Evolutionary conservation across 2,797 vertebrate genomes (phyloP).

Genomic region (Gymnocypris eckloni): DNA sequence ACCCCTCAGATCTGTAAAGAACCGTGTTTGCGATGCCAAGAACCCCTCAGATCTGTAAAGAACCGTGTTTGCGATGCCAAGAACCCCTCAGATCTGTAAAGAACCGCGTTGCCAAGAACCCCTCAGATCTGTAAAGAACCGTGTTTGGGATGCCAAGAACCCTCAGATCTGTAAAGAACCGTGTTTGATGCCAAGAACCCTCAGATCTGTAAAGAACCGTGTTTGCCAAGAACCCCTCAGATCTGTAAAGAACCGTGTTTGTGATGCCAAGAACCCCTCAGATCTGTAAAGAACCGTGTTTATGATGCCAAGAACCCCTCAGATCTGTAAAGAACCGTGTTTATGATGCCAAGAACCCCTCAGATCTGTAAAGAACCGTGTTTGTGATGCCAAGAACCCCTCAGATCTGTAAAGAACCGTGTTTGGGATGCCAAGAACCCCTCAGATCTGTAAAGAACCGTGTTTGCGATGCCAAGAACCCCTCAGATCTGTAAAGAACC

Average conservation of each 20-base stretch:
- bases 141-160: not conserved
- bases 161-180: not conserved
- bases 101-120: not conserved
- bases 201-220: not conserved
- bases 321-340: not conserved
- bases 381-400: not conserved
- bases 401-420: not conserved
- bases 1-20: not conserved
- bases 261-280: not conserved
- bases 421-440: not conserved
- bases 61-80: not conserved
- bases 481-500: not conserved
- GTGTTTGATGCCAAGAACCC: not conserved
- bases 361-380: not conserved
- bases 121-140: not conserved
- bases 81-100: not conserved
- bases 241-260: not conserved
- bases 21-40: not conserved
- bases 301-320: not conserved
- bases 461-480: not conserved
- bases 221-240: not conserved
- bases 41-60: not conserved
- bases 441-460: not conserved
- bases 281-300: not conserved
- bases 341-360: not conserved